Evolutionary conservation across 1,140 invertebrate species (phyloP).

Genomic region (Brachionus rubens): DNA sequence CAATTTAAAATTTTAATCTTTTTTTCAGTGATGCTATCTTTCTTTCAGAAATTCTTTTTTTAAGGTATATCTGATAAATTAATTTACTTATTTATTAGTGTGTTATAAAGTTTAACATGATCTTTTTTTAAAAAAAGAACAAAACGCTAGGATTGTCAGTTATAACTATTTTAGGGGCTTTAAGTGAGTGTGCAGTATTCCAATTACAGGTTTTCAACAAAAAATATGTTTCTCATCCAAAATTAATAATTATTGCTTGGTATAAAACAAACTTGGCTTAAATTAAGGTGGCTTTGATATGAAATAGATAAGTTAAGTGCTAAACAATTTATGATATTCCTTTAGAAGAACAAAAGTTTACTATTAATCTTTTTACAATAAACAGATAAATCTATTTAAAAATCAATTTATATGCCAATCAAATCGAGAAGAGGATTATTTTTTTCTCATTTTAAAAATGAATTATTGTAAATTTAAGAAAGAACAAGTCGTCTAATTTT

Average conservation of each 20-base stretch:
- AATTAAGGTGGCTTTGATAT: conserved; percentile 5
- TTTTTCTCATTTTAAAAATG: background rate
- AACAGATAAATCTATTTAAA: conserved; percentile 41
- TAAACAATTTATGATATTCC: conserved; percentile 14
- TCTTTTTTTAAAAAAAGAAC: too few relatives aligned
- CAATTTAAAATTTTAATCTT: background rate
- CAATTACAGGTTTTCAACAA: conserved; percentile 11
- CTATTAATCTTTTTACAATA: conserved; percentile 25
- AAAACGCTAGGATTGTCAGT: background rate
- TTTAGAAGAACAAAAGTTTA: conserved; percentile 23
- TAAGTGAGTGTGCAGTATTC: background rate
- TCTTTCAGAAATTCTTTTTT: background rate
- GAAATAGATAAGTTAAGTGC: background rate
- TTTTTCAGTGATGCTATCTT: background rate
- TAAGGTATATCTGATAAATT: background rate
- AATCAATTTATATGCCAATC: conserved; percentile 34
- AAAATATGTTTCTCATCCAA: conserved; percentile 1
- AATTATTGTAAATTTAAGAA: too few relatives aligned
- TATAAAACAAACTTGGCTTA: conserved; percentile 15
- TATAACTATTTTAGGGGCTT: too few relatives aligned
- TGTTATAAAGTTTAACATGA: too few relatives aligned
- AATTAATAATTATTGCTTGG: too few relatives aligned
- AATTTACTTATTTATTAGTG: too few relatives aligned
- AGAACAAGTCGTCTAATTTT: background rate
- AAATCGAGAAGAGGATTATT: background rate